Evolutionary conservation across 2,888 invertebrate species (phyloP).

Genomic region (Drosophila tripunctata): DNA sequence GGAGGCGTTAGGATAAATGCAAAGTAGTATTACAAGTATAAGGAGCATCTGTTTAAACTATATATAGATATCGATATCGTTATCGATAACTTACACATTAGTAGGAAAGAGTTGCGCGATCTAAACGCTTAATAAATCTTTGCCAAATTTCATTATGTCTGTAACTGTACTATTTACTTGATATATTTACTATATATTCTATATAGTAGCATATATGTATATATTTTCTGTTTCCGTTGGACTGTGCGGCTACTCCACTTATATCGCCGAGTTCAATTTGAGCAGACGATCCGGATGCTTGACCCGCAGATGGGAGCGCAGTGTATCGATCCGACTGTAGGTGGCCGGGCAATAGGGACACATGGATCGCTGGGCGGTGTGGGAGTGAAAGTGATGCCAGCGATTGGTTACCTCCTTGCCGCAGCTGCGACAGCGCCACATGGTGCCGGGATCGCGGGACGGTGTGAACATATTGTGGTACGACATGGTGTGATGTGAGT

Average conservation of each 20-base stretch:
- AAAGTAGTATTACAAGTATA: conserved; percentile 40
- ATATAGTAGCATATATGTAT: conserved; percentile 8
- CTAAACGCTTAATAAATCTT: conserved; percentile 29
- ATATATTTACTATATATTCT: neutral
- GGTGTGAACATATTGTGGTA: conserved; percentile 94
- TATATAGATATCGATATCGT: conserved; percentile 22
- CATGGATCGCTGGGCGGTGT: conserved; percentile 91
- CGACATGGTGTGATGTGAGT: conserved; percentile 86
- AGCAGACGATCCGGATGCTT: conserved; percentile 87
- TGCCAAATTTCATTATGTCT: neutral
- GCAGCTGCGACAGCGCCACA: conserved; percentile 93
- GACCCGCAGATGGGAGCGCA: conserved; percentile 91
- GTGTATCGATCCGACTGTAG: conserved; percentile 94
- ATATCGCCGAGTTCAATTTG: conserved; percentile 83
- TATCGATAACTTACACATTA: conserved; percentile 53
- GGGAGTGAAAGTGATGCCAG: conserved; percentile 95
- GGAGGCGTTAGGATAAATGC: conserved; percentile 67
- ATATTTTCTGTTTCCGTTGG: neutral
- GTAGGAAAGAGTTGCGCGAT: conserved; percentile 55
- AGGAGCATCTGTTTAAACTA: conserved; percentile 10
- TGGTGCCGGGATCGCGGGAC: conserved; percentile 88
- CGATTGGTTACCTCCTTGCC: conserved; percentile 94
- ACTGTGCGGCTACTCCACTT: conserved; percentile 51
- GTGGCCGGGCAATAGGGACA: conserved; percentile 94
- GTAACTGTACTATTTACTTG: neutral